Base-by-base conservation (phyloP, 2,888 invertebrate genomes). In the Entomobrya multifasciata region DNA sequence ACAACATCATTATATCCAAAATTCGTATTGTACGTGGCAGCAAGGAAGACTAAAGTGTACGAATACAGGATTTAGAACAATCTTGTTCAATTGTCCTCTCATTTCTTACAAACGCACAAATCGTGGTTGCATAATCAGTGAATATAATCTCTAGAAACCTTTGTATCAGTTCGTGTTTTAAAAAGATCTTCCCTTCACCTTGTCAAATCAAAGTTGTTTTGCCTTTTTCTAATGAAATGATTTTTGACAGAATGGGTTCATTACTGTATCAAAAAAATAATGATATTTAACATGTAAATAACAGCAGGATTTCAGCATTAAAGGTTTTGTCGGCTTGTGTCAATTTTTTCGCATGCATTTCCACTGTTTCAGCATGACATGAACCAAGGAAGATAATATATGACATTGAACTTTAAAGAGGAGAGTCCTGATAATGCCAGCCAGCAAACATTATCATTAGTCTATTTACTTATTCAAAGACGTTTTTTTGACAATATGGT, bases 201-300 rank as follows among this genome's bases (percentile, higher is more conserved):
- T n/a, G n/a, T 13, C 25, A 72, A 49, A 72, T 27, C 22, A 44
- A 41, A 25, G 25, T 27, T n/a, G 4, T 17, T 70, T 30, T 13
- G 22, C 5, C 25, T n/a, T 55, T 36, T 55, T 52, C 22, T 22
- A 52, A 30, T 27, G 76, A 76, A 76, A 77, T 41, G 17, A 22
- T 57, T 57, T 60, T 41, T 77, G 77, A 77, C 77, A 77, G 77
- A 77, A 77, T 77, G 77, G 17, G 77, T 77, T 77, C 49, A 74
- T 74, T 52, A 74, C 70, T 25, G n/a, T 52, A 11, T 60, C 60
- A 25, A 15, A 60, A n/a, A n/a, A 60, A 60, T 60, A 60, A 60
- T 60, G 60, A 60, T 60, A 27, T 67, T 67, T 67, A n/a, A n/a
- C n/a, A 17, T n/a, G 1, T 25, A 70, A 47, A 67, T 67, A 36